These are phyloP conservation scores for Dichetophora obliterata DNA, from an alignment of 2,888 invertebrate species.

Conservation along the genomic window DNA sequence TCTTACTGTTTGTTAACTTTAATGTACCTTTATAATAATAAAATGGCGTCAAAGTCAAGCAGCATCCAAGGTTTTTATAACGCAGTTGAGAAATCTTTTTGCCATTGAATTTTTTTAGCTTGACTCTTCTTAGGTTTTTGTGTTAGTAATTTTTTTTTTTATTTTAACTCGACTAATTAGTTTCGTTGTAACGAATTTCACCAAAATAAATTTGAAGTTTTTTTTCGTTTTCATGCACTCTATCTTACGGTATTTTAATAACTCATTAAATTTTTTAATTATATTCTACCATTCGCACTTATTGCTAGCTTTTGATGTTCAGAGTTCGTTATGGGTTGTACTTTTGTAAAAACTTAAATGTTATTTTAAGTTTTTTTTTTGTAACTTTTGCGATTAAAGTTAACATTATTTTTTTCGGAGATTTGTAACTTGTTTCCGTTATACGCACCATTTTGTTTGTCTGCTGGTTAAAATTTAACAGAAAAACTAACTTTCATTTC, in stretches of 20 bases:
- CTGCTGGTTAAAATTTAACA: not conserved
- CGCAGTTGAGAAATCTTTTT: conserved; percentile 6
- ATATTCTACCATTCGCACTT: not conserved
- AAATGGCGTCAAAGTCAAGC: not conserved
- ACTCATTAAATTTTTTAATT: not conserved
- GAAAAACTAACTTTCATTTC: too few relatives aligned
- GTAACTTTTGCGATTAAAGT: not conserved
- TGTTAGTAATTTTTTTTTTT: not conserved
- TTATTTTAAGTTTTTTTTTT: not conserved
- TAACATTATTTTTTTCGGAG: not conserved
- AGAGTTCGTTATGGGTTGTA: conserved; percentile 21
- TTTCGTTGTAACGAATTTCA: conserved; percentile 32
- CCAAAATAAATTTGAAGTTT: conserved; percentile 13
- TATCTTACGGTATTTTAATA: conserved; percentile 8
- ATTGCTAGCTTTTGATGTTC: not conserved
- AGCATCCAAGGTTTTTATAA: not conserved
- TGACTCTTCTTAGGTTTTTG: not conserved
- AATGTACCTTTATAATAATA: too few relatives aligned
- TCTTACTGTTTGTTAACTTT: too few relatives aligned
- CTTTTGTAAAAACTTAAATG: conserved; percentile 2
- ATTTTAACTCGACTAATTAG: conserved; percentile 23
- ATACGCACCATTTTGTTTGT: conserved; percentile 1
- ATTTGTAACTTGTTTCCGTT: not conserved
- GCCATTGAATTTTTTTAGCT: not conserved
- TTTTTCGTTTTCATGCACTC: not conserved